phyloP scores from a whole-genome alignment of 2,113 vertebrate species.

The Sturnus vulgaris region DNA sequence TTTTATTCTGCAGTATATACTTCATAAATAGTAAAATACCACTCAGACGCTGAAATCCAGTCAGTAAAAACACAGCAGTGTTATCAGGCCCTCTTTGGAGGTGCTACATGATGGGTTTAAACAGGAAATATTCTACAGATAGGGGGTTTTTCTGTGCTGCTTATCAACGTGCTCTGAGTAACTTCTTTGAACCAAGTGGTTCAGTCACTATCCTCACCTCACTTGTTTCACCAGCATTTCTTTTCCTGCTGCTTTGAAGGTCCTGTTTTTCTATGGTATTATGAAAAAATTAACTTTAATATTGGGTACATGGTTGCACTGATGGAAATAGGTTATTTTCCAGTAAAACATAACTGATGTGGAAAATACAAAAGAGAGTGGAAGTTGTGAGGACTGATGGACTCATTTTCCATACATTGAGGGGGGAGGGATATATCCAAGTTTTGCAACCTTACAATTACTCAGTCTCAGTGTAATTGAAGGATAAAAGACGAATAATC shows the following conservation, averaged over 20 bases:
- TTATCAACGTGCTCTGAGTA: background rate
- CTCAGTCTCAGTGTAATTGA: background rate
- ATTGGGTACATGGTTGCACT: background rate
- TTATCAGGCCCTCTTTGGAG: background rate
- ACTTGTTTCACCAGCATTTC: background rate
- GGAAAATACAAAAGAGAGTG: background rate
- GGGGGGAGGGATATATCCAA: background rate
- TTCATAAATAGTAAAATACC: background rate
- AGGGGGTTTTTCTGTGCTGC: fast-evolving
- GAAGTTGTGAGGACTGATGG: background rate
- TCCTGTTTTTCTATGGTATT: background rate
- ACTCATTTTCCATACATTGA: background rate
- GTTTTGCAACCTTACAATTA: background rate
- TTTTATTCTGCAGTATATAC: background rate
- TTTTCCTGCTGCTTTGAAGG: background rate
- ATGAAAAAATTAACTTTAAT: background rate
- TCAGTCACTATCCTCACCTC: background rate
- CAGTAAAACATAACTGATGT: background rate
- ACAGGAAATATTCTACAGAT: background rate
- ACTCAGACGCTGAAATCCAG: background rate
- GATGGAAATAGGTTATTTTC: background rate
- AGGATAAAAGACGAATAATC: background rate
- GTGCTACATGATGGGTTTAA: background rate
- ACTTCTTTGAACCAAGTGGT: background rate
- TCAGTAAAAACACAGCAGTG: background rate